Conservation (phyloP, 2,888 invertebrate genomes). For the Andricus curvator region DNA sequence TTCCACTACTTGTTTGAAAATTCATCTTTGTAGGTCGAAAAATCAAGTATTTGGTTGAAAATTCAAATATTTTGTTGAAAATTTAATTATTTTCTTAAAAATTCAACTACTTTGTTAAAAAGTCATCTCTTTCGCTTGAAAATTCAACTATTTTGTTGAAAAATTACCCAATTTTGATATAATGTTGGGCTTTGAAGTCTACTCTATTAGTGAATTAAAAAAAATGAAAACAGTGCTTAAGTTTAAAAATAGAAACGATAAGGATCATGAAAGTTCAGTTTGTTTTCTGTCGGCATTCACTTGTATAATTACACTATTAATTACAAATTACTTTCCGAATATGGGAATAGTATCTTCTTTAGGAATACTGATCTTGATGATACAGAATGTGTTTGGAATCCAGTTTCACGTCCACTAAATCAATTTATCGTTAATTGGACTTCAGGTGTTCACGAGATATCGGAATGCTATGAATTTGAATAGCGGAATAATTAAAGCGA, state of each 20-base stretch:
- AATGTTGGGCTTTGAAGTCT: too few relatives aligned
- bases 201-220: background rate
- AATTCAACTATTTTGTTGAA: too few relatives aligned
- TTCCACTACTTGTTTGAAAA: too few relatives aligned
- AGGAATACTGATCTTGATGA: background rate
- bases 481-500: background rate
- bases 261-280: background rate
- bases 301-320: background rate
- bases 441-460: background rate
- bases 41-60: too few relatives aligned
- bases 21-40: too few relatives aligned
- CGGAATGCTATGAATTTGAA: background rate
- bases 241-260: background rate
- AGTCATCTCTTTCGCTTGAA: too few relatives aligned
- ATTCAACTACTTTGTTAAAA: too few relatives aligned
- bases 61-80: too few relatives aligned
- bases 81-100: too few relatives aligned
- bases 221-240: background rate
- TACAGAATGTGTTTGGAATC: constrained; percentile 8
- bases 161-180: too few relatives aligned
- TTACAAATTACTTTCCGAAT: background rate
- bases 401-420: constrained; percentile 14
- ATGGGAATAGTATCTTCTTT: constrained; percentile 6
- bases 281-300: background rate
- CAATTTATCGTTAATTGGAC: constrained; percentile 19